Evolutionary conservation across 2,113 vertebrate species (phyloP).

Genomic region (Prinia subflava): DNA sequence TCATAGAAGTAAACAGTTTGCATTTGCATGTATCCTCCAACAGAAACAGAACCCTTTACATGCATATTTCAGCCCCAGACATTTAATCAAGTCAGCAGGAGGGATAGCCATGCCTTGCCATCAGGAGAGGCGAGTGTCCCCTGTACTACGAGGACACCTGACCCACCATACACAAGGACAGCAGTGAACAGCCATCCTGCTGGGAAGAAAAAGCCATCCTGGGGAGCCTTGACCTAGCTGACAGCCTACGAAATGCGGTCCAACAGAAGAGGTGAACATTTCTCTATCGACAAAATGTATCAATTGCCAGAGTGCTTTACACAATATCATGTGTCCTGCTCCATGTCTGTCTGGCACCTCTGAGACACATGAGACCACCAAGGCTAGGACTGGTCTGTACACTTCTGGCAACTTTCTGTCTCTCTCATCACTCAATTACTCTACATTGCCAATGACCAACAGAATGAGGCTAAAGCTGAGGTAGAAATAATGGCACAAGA

Average conservation of each 20-base stretch:
- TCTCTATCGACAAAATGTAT: not conserved
- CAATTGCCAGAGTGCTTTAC: not conserved
- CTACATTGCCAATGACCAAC: not conserved
- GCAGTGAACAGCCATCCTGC: not conserved
- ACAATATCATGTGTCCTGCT: rapidly evolving
- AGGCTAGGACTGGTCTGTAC: not conserved
- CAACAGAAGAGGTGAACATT: not conserved
- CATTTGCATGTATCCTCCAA: not conserved
- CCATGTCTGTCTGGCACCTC: not conserved
- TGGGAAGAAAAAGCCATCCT: not conserved
- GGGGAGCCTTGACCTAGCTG: not conserved
- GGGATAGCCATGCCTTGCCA: not conserved
- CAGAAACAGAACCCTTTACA: not conserved
- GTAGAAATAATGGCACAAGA: not conserved
- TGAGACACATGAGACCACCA: not conserved
- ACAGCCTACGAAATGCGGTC: not conserved
- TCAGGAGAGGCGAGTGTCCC: not conserved
- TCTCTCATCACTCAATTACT: not conserved
- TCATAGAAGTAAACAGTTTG: rapidly evolving
- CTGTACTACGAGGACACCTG: too few relatives aligned
- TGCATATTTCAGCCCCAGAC: not conserved
- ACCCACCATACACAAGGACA: rapidly evolving
- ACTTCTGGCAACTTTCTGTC: not conserved
- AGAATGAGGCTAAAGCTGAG: not conserved
- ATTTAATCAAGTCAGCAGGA: not conserved